These are phyloP conservation scores for Oreocharis arfaki DNA, from an alignment of 2,113 vertebrate genomes.

Conservation along the genomic window DNA sequence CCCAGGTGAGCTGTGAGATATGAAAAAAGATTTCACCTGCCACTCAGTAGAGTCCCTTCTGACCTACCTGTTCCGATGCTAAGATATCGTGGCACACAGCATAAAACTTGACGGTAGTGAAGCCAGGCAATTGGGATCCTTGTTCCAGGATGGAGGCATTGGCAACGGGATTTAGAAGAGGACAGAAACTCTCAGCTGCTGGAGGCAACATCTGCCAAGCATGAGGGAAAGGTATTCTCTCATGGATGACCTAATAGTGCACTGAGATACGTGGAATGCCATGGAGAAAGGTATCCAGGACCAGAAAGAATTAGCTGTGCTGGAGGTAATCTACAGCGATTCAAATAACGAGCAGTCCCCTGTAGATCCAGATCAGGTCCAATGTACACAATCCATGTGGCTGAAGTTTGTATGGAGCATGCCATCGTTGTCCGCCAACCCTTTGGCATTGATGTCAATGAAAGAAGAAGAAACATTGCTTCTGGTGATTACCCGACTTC, in stretches of 20 bases:
- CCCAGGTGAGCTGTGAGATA: neutral
- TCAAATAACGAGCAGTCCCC: neutral
- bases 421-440: neutral
- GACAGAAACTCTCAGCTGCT: too few species aligned
- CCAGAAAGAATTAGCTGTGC: neutral
- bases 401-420: neutral
- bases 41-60: neutral
- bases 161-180: too few species aligned
- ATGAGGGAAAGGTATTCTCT: too few species aligned
- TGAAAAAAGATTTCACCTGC: neutral
- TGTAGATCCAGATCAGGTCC: neutral
- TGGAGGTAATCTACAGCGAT: neutral
- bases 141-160: too few species aligned
- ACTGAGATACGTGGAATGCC: neutral
- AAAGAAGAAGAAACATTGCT: neutral
- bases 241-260: too few species aligned
- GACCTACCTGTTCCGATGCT: neutral
- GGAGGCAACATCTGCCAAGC: too few species aligned
- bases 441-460: neutral
- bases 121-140: neutral
- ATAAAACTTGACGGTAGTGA: neutral
- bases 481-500: too few species aligned
- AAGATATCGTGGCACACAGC: neutral
- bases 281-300: neutral
- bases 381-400: neutral